Conservation (phyloP, 1,140 invertebrate genomes). For the Hesperophylax magnus region DNA sequence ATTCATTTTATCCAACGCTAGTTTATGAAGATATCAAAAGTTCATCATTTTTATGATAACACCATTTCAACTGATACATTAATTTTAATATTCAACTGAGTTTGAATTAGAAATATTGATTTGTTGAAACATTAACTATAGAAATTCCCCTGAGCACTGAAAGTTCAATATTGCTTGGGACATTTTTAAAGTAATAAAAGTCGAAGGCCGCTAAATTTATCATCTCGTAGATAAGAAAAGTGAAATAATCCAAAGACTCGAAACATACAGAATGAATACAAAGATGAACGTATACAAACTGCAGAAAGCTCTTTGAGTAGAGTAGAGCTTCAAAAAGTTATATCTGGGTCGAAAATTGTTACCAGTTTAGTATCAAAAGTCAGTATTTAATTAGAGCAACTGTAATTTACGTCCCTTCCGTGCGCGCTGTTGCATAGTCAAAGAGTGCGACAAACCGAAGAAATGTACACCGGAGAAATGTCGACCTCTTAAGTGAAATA, state of each 20-base stretch:
- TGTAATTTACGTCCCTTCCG: not conserved
- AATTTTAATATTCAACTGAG: no score
- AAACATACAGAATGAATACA: not conserved
- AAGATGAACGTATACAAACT: not conserved
- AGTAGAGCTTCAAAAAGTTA: not conserved
- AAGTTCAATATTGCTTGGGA: no score
- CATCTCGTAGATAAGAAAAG: not conserved
- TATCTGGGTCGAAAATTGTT: not conserved
- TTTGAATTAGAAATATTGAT: no score
- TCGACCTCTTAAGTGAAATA: no score
- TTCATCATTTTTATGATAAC: no score
- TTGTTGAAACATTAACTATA: no score
- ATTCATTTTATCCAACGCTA: no score
- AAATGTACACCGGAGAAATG: not conserved
- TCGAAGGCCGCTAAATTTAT: no score
- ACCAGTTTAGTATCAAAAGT: conserved; percentile 3
- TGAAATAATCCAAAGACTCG: not conserved
- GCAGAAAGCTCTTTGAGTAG: not conserved
- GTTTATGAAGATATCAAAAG: no score
- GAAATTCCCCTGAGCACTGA: no score
- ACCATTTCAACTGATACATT: no score
- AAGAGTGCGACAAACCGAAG: not conserved
- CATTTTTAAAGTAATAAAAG: no score
- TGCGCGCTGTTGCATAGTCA: not conserved
- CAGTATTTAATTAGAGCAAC: conserved; percentile 18